Base-by-base conservation (phyloP, 1,140 invertebrate species). In the Drosophila malerkotliana region DNA sequence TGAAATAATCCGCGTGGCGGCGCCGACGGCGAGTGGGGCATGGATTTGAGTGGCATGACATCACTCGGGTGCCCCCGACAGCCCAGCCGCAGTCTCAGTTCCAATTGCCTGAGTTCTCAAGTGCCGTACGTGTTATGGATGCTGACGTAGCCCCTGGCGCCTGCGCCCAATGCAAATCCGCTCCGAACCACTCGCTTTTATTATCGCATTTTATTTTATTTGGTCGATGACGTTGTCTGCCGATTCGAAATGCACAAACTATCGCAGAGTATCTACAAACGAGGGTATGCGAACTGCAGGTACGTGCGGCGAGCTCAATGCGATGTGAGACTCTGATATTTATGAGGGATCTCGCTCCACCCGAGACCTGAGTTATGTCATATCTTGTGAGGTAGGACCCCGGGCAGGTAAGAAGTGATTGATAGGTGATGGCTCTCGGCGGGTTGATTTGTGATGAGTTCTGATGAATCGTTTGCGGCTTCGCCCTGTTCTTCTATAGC, bases 41-140 rank as follows among this genome's bases (percentile, higher is more conserved):
- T 87, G 75, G 75, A 87, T 85, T 87, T 51, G 69, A 82, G 71
- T 51, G 61, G 83, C 58, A 87, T 87, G 82, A 87, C 82, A 87
- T 87, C 82, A 87, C 82, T 88, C 79, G 45, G 73, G 53, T 37
- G 34, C 34, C 12, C 34, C 37, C 60, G 69, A 51, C 71, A 64
- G 77, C 26, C 57, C 21, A 21, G 21, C 21, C 5, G 7, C 26
- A 6, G 26, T 28, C 26, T 48, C 53, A 37, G 52, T 55, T 74
- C 68, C 66, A 77, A 79, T 77, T 73, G 41, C 41, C 61, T 59
- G 10, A 37, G 34, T 12, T 37, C 12, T 51, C 54, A 48, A 66
- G 61, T 58, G 37, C 26, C 54, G 24, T 39, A 32, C 75, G 71
- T 82, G 69, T 59, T 69, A 60, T 71, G 48, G 72, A 77, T 47